Evolutionary conservation across 1,140 invertebrate genomes (phyloP).

Genomic region (Proales similis): DNA sequence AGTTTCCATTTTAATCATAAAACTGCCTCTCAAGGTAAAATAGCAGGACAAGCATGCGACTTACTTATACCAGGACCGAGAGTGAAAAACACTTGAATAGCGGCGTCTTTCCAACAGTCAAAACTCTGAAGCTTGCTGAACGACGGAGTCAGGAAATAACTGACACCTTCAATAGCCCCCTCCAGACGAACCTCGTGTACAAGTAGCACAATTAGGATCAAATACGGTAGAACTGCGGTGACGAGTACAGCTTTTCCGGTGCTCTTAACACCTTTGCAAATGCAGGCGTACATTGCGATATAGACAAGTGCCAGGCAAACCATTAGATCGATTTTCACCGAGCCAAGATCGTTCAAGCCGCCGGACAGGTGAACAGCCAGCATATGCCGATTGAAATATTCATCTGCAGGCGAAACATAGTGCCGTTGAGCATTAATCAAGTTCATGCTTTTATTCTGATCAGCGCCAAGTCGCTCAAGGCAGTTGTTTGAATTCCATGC

Average conservation of each 20-base stretch:
- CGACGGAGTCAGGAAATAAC: constrained; percentile 17
- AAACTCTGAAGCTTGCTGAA: constrained; percentile 34
- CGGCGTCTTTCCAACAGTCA: constrained; percentile 90
- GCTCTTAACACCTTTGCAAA: constrained; percentile 33
- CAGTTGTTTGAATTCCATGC: constrained; percentile 59
- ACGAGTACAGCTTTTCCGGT: constrained; percentile 47
- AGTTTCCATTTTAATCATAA: constrained; percentile 96
- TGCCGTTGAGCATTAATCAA: not conserved
- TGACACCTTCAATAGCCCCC: constrained; percentile 16
- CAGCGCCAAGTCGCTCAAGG: constrained; percentile 11
- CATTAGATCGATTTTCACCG: constrained; percentile 3
- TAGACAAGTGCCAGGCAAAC: constrained; percentile 16
- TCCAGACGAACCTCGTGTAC: constrained; percentile 15
- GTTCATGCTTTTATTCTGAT: not conserved
- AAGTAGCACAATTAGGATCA: constrained; percentile 23
- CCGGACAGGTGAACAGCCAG: constrained; percentile 23
- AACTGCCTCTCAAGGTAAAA: constrained; percentile 85
- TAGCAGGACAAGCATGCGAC: constrained; percentile 92
- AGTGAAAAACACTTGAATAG: constrained; percentile 95
- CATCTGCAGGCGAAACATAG: constrained; percentile 9
- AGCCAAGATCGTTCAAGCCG: constrained; percentile 22
- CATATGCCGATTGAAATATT: constrained; percentile 31
- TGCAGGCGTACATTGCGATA: constrained; percentile 33
- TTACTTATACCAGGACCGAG: constrained; percentile 90
- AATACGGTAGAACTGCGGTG: constrained; percentile 35